Conservation (phyloP, 1,140 invertebrate genomes). For the Pentalonia nigronervosa region DNA sequence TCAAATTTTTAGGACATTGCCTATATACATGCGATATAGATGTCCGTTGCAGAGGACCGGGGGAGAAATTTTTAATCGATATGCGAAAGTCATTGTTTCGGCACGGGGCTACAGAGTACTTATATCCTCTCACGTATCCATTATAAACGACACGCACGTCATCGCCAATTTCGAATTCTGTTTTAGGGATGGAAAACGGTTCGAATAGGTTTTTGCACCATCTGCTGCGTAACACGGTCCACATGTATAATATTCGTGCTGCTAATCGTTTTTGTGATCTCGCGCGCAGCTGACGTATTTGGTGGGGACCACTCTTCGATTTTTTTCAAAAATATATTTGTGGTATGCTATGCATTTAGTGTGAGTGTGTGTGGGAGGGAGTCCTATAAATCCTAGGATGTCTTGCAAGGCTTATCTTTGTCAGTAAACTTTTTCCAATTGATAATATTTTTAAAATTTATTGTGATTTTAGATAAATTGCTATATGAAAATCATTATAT, state of each 20-base stretch:
- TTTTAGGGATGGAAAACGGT: neutral
- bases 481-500: neutral
- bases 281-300: neutral
- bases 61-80: neutral
- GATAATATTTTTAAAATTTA: neutral
- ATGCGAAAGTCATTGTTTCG: neutral
- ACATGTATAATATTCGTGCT: conserved; percentile 3
- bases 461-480: neutral
- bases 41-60: neutral
- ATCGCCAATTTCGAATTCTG: neutral
- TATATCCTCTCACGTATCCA: neutral
- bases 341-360: neutral
- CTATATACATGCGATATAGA: neutral
- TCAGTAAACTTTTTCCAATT: neutral
- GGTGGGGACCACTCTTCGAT: neutral
- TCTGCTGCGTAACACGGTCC: neutral
- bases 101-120: neutral
- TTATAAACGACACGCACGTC: neutral
- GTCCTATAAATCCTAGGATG: neutral
- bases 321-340: neutral
- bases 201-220: neutral
- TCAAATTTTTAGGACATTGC: neutral
- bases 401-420: neutral
- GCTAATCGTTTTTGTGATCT: neutral
- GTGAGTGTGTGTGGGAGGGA: neutral